Evolutionary conservation across 2,797 vertebrate genomes (phyloP), one percentile per base, ranked within the genome.

Genomic region (Labeo calbasu): DNA sequence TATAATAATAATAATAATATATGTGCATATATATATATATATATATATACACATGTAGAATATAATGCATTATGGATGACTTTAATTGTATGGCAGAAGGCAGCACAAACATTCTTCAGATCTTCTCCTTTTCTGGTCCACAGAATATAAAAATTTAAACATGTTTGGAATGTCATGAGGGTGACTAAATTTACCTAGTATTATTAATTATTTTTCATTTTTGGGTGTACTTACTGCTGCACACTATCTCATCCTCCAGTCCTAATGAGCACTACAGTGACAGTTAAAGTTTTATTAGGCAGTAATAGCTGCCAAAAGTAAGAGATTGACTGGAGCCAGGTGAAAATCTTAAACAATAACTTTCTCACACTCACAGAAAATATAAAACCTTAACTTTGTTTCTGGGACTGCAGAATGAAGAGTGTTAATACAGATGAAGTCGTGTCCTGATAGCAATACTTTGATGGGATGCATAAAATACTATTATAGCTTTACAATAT

Each of bases 301-400:
- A 53, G 23, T 63, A 32, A 63, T 28, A 63, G 23, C 5, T 28
- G 14, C 28, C 15, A 51, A 9, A 51, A 28, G 17, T 51, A 21
- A 73, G 40, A 70, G 21, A 13, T 1, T 28, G 14, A 28, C 12
- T 15, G 25, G 15, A 14, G n/a, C 69, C n/a, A 70, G 6, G 23
- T 51, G 25, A 51, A 59, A n/a, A 4, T 23, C 73, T 76, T 43
- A 9, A 73, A 53, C 50, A 51, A 53, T 40, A 59, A 23, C 36
- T 2, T 77, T 46, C n/a, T 28, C 40, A 76, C 12, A 53, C 5
- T 40, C 32, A 7, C 7, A 23, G 19, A 76, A n/a, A 57, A 57
- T 57, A 75, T 28, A 32, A 2, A 73, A 50, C 71, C n/a, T 53
- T 19, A 73, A 73, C 17, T 53, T 72, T 59, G 55, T 59, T 59